Evolutionary conservation across 2,113 vertebrate species (phyloP), one percentile per base, ranked within the genome.

Genomic region (Tachysurus fulvidraco): DNA sequence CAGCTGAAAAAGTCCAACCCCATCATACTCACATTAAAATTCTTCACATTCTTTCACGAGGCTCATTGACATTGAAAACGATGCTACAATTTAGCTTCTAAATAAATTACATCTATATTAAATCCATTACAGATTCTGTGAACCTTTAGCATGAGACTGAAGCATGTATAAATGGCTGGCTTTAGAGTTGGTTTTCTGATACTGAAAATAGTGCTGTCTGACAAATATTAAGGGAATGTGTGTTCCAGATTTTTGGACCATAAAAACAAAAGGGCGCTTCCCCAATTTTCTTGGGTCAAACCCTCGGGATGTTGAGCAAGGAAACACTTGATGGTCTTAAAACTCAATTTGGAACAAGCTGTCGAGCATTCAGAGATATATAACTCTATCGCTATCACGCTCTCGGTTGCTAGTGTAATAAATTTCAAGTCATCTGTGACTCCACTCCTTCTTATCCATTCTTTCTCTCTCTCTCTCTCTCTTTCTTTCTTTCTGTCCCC

Each of bases 341-440:
- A 71, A 60, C 67, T 86, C 64, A 55, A 86, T 81, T 81, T 81
- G 50, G 78, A 81, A 73, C 30, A 60, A 64, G 12, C 52, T 50
- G 54, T 73, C 85, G 28, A 57, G 79, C 78, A 50, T 84, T 74
- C 30, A 62, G 57, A 82, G 78, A 81, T 81, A 41, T 73, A 46
- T 60, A 30, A 46, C 80, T 59, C 55, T 50, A 50, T 59, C 23
- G 62, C 79, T 85, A 60, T 23, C 23, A 92, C 90, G 83, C 93
- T 94, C 91, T 93, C 92, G 93, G 92, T 93, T 94, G 94, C 94
- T 94, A 67, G 54, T 83, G 80, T 83, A 95, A 95, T 95, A 94
- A 92, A 95, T 95, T 94, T 94, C 92, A 90, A 90, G 92, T 94
- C 94, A 94, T 94, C 94, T 95, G 94, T 93, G 95, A 94, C 91